These are phyloP conservation scores for Columba janthina DNA, from an alignment of 2,113 vertebrate species.

Conservation along the genomic window DNA sequence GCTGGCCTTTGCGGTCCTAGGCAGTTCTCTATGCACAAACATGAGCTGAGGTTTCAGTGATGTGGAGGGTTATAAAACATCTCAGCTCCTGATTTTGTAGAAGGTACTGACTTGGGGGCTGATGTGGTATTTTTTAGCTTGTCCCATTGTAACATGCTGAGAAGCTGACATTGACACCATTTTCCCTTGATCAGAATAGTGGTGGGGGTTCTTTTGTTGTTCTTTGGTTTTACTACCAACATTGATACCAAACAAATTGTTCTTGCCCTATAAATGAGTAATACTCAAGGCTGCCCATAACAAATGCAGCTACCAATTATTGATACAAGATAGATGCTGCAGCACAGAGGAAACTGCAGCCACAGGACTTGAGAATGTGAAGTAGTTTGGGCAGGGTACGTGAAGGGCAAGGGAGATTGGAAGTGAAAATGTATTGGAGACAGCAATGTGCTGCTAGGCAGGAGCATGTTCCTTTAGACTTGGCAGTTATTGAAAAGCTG, in stretches of 20 bases:
- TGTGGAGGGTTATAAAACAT: background rate
- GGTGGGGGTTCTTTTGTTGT: too few relatives aligned
- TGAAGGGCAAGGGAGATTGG: background rate
- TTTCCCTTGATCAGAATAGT: background rate
- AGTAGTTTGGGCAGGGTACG: background rate
- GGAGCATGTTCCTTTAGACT: background rate
- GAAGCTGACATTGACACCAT: background rate
- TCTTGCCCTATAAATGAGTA: background rate
- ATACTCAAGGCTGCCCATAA: background rate
- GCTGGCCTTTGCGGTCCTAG: background rate
- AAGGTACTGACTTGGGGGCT: background rate
- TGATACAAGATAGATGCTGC: background rate
- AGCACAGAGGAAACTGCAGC: background rate
- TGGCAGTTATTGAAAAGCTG: background rate
- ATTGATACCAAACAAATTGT: background rate
- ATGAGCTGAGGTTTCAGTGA: background rate
- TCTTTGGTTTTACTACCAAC: background rate
- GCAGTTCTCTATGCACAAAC: background rate
- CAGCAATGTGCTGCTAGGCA: background rate
- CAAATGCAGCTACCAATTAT: background rate
- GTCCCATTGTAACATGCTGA: background rate
- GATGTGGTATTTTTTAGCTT: background rate
- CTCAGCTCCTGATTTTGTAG: background rate
- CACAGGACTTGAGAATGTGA: background rate
- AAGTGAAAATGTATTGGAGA: background rate